These are phyloP conservation scores for Peromyscus leucopus DNA, from an alignment of 2,113 vertebrate genomes.

Conservation along the genomic window DNA sequence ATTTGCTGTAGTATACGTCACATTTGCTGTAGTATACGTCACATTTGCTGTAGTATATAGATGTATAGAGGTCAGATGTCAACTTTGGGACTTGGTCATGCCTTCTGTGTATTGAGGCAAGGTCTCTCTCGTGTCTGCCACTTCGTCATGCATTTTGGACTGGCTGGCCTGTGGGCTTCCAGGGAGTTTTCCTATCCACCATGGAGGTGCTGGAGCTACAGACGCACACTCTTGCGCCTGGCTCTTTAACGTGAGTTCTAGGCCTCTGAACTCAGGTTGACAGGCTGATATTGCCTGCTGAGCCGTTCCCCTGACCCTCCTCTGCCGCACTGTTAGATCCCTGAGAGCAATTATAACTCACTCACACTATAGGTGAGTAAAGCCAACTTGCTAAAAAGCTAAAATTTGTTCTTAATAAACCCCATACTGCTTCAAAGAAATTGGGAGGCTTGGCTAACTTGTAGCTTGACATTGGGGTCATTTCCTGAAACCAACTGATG, in stretches of 20 bases:
- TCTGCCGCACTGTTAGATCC: not conserved
- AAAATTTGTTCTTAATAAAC: not conserved
- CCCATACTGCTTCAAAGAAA: not conserved
- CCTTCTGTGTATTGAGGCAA: not conserved
- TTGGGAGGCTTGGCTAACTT: not conserved
- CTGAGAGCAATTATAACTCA: not conserved
- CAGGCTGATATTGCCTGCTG: too few species aligned
- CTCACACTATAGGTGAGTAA: not conserved
- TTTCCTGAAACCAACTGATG: not conserved
- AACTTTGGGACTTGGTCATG: not conserved
- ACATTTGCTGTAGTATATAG: not conserved
- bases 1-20: too few species aligned
- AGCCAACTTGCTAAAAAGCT: not conserved
- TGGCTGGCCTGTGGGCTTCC: not conserved
- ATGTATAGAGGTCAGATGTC: not conserved
- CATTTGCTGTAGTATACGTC: too few species aligned
- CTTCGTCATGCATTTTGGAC: not conserved
- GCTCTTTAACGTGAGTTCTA: not conserved
- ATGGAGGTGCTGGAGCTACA: not conserved
- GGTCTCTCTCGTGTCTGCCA: not conserved
- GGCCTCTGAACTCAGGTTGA: not conserved
- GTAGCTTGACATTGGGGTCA: not conserved
- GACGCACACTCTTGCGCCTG: not conserved
- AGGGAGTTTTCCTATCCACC: not conserved
- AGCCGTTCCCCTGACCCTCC: not conserved